Base-by-base conservation (phyloP, 2,888 invertebrate species). In the Cosmia trapezina region DNA sequence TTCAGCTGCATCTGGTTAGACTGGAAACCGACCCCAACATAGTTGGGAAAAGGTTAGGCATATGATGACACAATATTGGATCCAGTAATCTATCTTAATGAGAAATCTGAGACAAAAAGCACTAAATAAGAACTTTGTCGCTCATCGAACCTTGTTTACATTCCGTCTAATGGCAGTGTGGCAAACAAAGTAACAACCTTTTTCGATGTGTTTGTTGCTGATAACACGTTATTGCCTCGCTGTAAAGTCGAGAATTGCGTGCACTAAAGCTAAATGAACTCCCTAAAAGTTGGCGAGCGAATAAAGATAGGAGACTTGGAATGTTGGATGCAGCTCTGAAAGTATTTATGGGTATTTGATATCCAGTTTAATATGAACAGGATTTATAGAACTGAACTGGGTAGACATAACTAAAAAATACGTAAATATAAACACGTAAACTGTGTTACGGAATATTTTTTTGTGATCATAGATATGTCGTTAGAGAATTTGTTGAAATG, bases 71-170 rank as follows among this genome's bases (percentile, higher is more conserved):
- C 28, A 28, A 28, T 28, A 28, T 28, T 28, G 28, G 28, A 28
- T 28, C 28, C 28, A 28, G 28, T n/a, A n/a, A n/a, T n/a, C n/a
- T n/a, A 69, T 57, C 51, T 60, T 62, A 71, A 71, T 66, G 37
- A 63, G 60, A 68, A 74, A 65, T 78, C 63, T n/a, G 9, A 19
- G 71, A 76, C 65, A 64, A 62, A 62, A 72, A 72, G 59, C 65
- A 56, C 73, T 74, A 81, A 80, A 73, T 73, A 71, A 68, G 66
- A 43, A 73, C 22, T 8, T 47, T 49, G 59, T 69, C 63, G 62
- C 57, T 71, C 77, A 80, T 80, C 60, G 62, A 67, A 83, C 43
- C 45, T 67, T 80, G 84, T 80, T 80, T 76, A 67, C 77, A 77
- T 57, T 57, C 43, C 51, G 12, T 56, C 62, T 71, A 80, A 80